Conservation (phyloP, 2,888 invertebrate species). For the Gortyna flavago region DNA sequence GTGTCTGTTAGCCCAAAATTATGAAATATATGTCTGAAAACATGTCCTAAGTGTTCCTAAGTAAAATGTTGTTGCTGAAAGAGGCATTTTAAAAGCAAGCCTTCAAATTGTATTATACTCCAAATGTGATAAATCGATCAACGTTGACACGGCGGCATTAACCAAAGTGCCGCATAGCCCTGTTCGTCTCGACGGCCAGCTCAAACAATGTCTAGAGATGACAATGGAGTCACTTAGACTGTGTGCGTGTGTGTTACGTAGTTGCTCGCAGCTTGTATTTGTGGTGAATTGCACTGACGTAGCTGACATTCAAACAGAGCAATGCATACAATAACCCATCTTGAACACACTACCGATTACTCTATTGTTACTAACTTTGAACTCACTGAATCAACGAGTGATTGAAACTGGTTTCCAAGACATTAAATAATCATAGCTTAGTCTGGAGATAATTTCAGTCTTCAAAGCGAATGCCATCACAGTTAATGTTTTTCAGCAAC, state of each 20-base stretch:
- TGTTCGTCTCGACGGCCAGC: not conserved
- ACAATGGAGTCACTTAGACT: conserved; percentile 22
- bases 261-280: conserved; percentile 2
- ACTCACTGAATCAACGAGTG: not conserved
- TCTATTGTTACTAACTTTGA: not conserved
- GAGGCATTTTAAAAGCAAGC: not conserved
- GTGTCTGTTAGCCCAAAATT: not conserved
- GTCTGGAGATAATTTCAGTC: not conserved
- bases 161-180: not conserved
- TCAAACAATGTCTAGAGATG: conserved; percentile 20
- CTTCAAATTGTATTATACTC: conserved; percentile 7
- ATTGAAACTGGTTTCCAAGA: not conserved
- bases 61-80: not conserved
- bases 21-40: not conserved
- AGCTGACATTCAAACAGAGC: not conserved
- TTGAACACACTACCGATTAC: not conserved
- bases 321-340: not conserved
- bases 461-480: not conserved
- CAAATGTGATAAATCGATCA: conserved; percentile 7
- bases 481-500: not conserved
- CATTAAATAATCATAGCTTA: not conserved
- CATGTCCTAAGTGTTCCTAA: not conserved
- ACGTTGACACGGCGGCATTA: conserved; percentile 4
- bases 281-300: not conserved
- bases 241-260: not conserved